Evolutionary conservation across 2,888 invertebrate species (phyloP), one percentile per base, ranked within the genome.

Genomic region (Clunio marinus): DNA sequence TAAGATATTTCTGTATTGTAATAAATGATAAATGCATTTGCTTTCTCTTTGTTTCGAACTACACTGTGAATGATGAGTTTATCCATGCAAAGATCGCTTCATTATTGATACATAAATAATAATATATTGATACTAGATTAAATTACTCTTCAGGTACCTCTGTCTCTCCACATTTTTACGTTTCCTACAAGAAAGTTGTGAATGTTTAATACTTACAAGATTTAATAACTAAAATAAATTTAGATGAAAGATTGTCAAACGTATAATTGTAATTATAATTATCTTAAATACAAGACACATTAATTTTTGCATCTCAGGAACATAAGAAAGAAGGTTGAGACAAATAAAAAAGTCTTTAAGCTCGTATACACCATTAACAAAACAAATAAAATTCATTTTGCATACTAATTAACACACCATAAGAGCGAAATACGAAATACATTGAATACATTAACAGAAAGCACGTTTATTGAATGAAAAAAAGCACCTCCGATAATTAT

Each of bases 101-200:
- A n/a, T n/a, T n/a, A n/a, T n/a, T n/a, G n/a, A n/a, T n/a, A n/a
- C n/a, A n/a, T n/a, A n/a, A n/a, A n/a, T n/a, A n/a, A n/a, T n/a
- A n/a, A n/a, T n/a, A n/a, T n/a, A n/a, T n/a, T n/a, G n/a, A n/a
- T 7, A 51, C 20, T 51, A 51, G 51, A 51, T 51, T 51, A 51
- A 51, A 51, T 51, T 51, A 51, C 51, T 51, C 51, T 51, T 51
- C 51, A 51, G 51, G 51, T 51, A 51, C 51, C 51, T 51, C 32
- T 32, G 4, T 32, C 5, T 32, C 32, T 10, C 10, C 10, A 10
- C 10, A 7, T 32, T 22, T 17, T 51, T 20, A 20, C 3, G 51
- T 20, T 20, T 20, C 51, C 8, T 51, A 17, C 17, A 51, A 51
- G n/a, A 51, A n/a, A 17, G n/a, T 22, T 41, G n/a, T 20, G n/a